These are phyloP conservation scores for Diarsia mendica DNA, from an alignment of 2,888 invertebrate species.

Conservation along the genomic window DNA sequence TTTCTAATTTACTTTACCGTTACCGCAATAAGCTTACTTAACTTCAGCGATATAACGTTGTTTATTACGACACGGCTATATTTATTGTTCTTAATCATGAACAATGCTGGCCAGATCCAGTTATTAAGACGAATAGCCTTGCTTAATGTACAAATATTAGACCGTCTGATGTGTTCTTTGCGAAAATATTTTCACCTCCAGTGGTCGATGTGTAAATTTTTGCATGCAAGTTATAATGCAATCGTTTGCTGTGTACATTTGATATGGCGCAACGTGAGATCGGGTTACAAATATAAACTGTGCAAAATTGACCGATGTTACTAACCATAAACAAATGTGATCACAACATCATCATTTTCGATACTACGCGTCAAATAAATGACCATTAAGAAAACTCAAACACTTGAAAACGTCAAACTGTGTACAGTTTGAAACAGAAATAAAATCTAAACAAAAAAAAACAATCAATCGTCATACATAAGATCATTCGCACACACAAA, in stretches of 20 bases:
- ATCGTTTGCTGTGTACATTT: conserved; percentile 30
- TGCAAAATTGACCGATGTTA: conserved; percentile 13
- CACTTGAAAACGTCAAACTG: conserved; percentile 41
- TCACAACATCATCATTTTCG: conserved; percentile 1
- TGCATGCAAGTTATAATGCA: conserved; percentile 31
- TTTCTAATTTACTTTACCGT: conserved; percentile 68
- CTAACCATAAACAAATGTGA: conserved; percentile 26
- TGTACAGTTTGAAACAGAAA: conserved; percentile 30
- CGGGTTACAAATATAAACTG: conserved; percentile 12
- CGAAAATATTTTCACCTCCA: conserved; percentile 32
- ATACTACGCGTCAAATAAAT: conserved; percentile 11
- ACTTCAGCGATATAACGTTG: conserved; percentile 48
- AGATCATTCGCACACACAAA: conserved; percentile 62
- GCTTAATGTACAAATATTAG: conserved; percentile 13
- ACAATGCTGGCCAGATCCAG: background rate
- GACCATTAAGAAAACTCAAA: conserved; percentile 24
- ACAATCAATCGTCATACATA: conserved; percentile 57
- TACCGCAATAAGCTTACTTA: conserved; percentile 54
- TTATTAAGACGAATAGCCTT: conserved; percentile 14
- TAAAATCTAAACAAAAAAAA: conserved; percentile 38
- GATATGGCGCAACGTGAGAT: conserved; percentile 34
- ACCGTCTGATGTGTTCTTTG: conserved; percentile 7
- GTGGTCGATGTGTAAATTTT: conserved; percentile 26
- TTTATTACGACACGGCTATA: conserved; percentile 39
- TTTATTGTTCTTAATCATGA: conserved; percentile 38